Percentiles rank a stretch among this genome's conserved stretches.
These are phyloP conservation scores for Cantharis rufa DNA, from an alignment of 2,888 invertebrate species.

Conservation along the genomic window DNA sequence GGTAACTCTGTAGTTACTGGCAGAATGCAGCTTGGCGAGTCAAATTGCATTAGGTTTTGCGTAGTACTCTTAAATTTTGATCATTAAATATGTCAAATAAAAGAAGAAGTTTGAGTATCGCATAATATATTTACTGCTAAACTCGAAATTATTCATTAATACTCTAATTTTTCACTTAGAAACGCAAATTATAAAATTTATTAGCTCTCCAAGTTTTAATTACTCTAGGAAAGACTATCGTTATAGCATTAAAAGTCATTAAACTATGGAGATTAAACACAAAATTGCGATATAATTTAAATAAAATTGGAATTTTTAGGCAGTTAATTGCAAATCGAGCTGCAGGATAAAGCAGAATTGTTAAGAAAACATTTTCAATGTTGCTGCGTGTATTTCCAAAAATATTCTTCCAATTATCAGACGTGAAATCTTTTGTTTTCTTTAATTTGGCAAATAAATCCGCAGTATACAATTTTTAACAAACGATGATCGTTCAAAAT, in stretches of 20 bases:
- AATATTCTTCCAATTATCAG: not conserved
- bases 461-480: not conserved
- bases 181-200: not conserved
- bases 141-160: not conserved
- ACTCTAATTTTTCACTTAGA: not conserved
- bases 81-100: not conserved
- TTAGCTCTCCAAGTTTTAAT: not conserved
- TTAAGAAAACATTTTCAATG: not conserved
- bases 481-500: not conserved
- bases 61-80: not conserved
- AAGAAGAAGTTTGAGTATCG: not conserved
- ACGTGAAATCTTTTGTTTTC: not conserved
- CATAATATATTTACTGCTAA: not conserved
- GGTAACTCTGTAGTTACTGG: not conserved
- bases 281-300: not conserved
- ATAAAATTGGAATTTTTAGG: not conserved
- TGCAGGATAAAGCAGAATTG: not conserved
- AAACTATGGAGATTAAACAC: not conserved
- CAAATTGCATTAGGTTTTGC: not conserved
- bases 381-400: not conserved
- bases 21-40: not conserved
- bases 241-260: not conserved
- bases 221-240: not conserved
- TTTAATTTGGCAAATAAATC: not conserved
- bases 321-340: not conserved